phyloP scores from a whole-genome alignment of 2,797 vertebrate genomes.

The Enoplosus armatus region DNA sequence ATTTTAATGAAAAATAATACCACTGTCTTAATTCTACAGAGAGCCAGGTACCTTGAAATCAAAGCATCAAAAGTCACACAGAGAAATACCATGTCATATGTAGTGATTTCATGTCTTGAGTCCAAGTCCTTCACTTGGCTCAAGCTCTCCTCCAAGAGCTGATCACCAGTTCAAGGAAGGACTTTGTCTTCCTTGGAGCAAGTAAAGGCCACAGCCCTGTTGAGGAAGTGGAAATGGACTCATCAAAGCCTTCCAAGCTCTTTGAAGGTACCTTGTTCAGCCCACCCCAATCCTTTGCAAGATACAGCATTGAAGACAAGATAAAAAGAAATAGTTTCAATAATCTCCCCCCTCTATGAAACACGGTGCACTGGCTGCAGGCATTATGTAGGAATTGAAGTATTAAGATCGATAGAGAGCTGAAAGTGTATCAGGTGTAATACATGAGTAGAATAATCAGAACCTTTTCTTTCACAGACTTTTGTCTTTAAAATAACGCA shows the following conservation, averaged over 20 bases:
- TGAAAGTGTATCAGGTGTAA: constrained; percentile 1
- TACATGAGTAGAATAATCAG: background rate
- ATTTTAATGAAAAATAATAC: constrained; percentile 49
- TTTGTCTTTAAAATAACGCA: constrained; percentile 20
- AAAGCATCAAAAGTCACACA: constrained; percentile 16
- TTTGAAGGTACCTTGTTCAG: constrained; percentile 76
- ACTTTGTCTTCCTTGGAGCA: constrained; percentile 47
- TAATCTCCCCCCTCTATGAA: constrained; percentile 40
- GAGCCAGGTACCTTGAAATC: background rate
- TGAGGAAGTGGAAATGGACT: constrained; percentile 63
- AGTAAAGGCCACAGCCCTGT: constrained; percentile 64
- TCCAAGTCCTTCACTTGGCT: constrained; percentile 35
- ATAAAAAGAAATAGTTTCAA: constrained; percentile 65
- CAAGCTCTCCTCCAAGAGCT: constrained; percentile 47
- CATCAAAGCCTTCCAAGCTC: constrained; percentile 75
- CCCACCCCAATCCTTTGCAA: constrained; percentile 59
- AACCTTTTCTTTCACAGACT: constrained; percentile 6
- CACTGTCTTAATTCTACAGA: constrained; percentile 36
- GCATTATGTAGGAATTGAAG: background rate
- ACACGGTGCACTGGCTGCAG: constrained; percentile 4
- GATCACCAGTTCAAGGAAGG: constrained; percentile 56
- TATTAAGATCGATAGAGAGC: constrained; percentile 4
- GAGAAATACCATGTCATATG: constrained; percentile 14
- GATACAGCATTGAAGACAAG: constrained; percentile 57
- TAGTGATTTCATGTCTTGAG: constrained; percentile 16